Evolutionary conservation across 2,797 vertebrate genomes (phyloP).

Genomic region (Staurois parvus): DNA sequence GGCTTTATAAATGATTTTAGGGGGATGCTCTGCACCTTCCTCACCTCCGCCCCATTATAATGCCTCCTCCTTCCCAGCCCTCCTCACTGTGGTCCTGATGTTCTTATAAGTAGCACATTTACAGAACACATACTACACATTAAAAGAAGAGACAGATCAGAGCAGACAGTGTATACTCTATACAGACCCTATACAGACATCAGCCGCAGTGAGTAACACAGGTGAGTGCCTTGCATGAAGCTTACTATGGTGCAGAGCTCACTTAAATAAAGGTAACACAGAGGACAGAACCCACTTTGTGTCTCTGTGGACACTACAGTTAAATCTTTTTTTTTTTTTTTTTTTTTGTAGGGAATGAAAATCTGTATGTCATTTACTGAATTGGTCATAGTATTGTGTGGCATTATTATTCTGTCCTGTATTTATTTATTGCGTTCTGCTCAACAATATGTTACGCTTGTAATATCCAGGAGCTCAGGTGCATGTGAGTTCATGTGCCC

Average conservation of each 20-base stretch:
- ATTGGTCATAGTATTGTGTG: too few species aligned
- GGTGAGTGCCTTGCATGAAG: conserved; percentile 2
- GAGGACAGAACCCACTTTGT: too few species aligned
- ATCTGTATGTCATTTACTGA: too few species aligned
- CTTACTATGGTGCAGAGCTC: background rate
- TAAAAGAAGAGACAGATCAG: conserved; percentile 22
- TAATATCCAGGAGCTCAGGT: too few species aligned
- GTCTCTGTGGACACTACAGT: too few species aligned
- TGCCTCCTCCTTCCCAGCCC: conserved; percentile 33
- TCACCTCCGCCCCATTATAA: conserved; percentile 14
- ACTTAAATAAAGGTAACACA: too few species aligned
- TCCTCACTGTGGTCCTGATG: conserved; percentile 41
- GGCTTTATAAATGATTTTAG: conserved; percentile 16
- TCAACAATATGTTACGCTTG: too few species aligned
- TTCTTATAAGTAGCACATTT: conserved; percentile 52
- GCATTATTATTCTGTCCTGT: too few species aligned
- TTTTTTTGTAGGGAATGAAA: too few species aligned
- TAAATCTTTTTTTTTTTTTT: too few species aligned
- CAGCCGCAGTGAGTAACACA: conserved; percentile 3
- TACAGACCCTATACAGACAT: background rate
- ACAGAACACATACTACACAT: conserved; percentile 27
- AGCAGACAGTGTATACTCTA: conserved; percentile 18
- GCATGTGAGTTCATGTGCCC: too few species aligned
- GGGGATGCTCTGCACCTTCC: conserved; percentile 39
- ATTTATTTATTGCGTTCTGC: too few species aligned